Percentiles rank a stretch among this genome's conserved stretches.
Conservation (phyloP, 1,140 invertebrate genomes). For the Trachymyrmex cornetzi region DNA sequence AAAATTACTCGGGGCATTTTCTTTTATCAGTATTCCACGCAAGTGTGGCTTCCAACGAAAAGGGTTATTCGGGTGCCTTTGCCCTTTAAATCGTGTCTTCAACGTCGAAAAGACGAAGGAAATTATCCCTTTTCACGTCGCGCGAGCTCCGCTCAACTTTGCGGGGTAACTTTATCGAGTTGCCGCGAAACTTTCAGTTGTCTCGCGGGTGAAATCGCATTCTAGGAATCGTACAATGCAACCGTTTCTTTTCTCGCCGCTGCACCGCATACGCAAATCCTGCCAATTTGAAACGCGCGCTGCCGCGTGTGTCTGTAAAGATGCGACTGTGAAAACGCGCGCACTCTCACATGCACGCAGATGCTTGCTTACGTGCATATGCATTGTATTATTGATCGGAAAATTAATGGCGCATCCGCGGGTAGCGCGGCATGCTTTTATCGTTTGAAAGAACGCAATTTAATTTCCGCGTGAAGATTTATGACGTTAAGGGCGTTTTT, state of each 20-base stretch:
- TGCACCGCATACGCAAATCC: constrained; percentile 45
- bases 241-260: constrained; percentile 52
- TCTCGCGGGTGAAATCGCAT: constrained; percentile 59
- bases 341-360: background rate
- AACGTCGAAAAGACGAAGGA: constrained; percentile 48
- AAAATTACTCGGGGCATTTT: constrained; percentile 12
- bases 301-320: background rate
- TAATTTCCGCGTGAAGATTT: constrained; percentile 40
- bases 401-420: constrained; percentile 48
- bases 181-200: constrained; percentile 55
- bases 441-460: constrained; percentile 44
- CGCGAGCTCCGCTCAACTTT: constrained; percentile 56
- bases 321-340: constrained; percentile 16
- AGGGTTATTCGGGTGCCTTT: constrained; percentile 3
- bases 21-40: constrained; percentile 49
- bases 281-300: constrained; percentile 15
- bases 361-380: too few species aligned
- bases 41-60: background rate
- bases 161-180: constrained; percentile 51
- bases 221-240: constrained; percentile 60
- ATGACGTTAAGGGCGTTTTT: constrained; percentile 23
- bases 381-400: constrained; percentile 54
- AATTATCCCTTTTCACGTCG: constrained; percentile 61
- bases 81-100: constrained; percentile 29
- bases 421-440: constrained; percentile 39